Evolutionary conservation across 2,113 vertebrate species (phyloP).

Genomic region (Dipodomys ordii): DNA sequence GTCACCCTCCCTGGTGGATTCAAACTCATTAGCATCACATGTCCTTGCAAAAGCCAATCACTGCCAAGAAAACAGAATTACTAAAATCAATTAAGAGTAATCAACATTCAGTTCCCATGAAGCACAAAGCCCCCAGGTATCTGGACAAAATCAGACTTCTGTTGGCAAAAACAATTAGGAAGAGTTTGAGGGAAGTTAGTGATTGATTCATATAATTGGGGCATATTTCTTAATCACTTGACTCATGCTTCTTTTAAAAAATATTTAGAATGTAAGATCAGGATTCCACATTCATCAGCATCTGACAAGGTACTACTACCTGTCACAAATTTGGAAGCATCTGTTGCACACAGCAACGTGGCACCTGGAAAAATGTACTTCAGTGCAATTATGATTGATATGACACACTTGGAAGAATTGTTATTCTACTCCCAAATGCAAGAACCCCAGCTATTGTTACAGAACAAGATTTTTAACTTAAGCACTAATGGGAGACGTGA

Average conservation of each 20-base stretch:
- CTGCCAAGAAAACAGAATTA: conserved; percentile 59
- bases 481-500: neutral
- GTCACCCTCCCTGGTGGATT: neutral
- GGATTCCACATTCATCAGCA: conserved; percentile 25
- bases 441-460: neutral
- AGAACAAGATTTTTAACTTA: neutral
- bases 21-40: neutral
- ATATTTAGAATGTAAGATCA: conserved; percentile 14
- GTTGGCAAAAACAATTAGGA: neutral
- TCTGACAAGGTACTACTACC: conserved; percentile 30
- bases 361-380: conserved; percentile 14
- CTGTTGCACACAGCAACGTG: neutral
- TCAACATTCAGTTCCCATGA: conserved; percentile 23
- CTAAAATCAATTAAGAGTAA: neutral
- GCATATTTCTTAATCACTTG: conserved; percentile 49
- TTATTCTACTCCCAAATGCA: conserved; percentile 43
- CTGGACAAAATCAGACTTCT: conserved; percentile 42
- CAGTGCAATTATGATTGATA: conserved; percentile 47
- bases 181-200: neutral
- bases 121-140: neutral
- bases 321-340: conserved; percentile 17
- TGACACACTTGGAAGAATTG: neutral
- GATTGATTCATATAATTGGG: neutral
- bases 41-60: conserved; percentile 40
- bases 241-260: neutral